Base-by-base conservation (phyloP, 2,797 vertebrate species). In the Lemur catta region DNA sequence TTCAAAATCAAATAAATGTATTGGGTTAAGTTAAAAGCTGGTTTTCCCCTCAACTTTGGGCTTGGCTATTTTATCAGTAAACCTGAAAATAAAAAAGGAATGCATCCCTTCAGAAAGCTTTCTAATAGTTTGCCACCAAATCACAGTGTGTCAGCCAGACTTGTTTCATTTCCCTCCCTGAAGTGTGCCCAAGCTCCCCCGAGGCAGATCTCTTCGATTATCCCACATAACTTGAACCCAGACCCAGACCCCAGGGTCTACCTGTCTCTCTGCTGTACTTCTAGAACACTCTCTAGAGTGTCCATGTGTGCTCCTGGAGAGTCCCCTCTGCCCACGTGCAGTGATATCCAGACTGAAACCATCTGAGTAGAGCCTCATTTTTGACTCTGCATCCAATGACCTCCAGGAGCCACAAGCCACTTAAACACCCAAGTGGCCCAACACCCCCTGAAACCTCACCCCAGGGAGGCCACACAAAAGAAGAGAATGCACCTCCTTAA, bases 1-100 rank as follows among this genome's bases (percentile, higher is more conserved):
- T 84, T 94, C 63, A 79, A 95, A 96, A 95, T 89, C 76, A 90
- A 89, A 97, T 93, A 80, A 89, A 94, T 92, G 59, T 57, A 87
- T 85, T 85, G 17, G 80, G 63, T 93, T 94, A 90, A 96, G 65
- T 93, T 95, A 86, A 96, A 94, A 93, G 84, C 55, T 74, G 82
- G n/a, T 92, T 91, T 61, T 14, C 11, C 57, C 71, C 35, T 95
- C 30, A 92, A 50, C 14, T 79, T 84, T 90, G 59, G 46, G 22
- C 30, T 79, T 94, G 69, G 93, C 72, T 95, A 71, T 96, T 82
- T 90, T 91, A 88, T 87, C 80, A 94, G 81, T 78, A 96, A 93
- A 95, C 92, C 89, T 96, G 89, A 95, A 96, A 91, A 76, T 65
- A 85, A 89, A 93, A 84, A 72, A 81, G 55, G 89, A 89, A 65